Evolutionary conservation across 2,113 vertebrate species (phyloP), one percentile per base, ranked within the genome.

Genomic region (Coreoperca whiteheadi): DNA sequence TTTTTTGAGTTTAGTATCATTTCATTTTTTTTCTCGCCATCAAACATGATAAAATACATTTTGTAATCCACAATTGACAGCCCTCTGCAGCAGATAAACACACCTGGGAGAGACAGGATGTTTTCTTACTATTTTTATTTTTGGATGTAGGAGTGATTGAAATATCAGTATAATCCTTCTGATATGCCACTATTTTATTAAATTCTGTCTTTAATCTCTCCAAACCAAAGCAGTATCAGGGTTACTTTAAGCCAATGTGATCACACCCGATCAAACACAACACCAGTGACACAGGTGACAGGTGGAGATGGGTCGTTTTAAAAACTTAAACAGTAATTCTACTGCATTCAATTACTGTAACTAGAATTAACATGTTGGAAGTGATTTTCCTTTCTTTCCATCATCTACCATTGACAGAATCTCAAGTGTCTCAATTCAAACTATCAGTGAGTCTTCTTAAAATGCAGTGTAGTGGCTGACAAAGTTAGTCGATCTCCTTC

Each of bases 131-230:
- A 28, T 50, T 54, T 80, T 73, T 50, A 48, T 64, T 61, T 79
- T 50, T 57, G 37, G 48, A 2, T 37, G 41, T 51, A 63, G 18
- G 18, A 78, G 30, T 28, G 4, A 72, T 81, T 81, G 46, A 79
- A 85, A 25, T 43, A 77, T 69, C 51, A 34, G 1, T 65, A 4
- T 84, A 84, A 87, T 82, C 79, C 74, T 34, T 43, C 46, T 48
- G 54, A 57, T 67, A 43, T 8, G 16, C n/a, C 0, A 1, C 16
- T 25, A 20, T 79, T 75, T 48, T 74, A 67, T 56, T 65, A 30
- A 32, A 79, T 68, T 65, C 51, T 65, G 2, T 64, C 23, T 73
- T 79, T 86, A 74, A 89, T 83, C 85, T 68, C 68, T 6, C 57
- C 30, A 85, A 71, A 83, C 30, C 50, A 67, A 37, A 60, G 37